Evolutionary conservation across 2,113 vertebrate species (phyloP), one percentile per base, ranked within the genome.

Genomic region (Callaeas wilsoni): DNA sequence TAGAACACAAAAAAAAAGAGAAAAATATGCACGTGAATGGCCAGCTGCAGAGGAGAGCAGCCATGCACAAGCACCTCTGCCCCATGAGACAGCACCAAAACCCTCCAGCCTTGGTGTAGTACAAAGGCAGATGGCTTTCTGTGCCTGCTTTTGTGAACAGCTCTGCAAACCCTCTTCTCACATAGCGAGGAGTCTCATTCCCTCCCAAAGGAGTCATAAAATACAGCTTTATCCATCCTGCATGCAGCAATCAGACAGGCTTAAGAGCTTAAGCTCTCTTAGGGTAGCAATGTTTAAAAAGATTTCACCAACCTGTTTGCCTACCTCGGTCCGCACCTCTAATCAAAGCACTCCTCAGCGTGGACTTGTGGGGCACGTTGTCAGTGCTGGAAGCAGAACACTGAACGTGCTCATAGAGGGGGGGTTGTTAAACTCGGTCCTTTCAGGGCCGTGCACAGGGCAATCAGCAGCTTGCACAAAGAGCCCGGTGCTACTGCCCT

Each of bases 151-250:
- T 90, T 53, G 86, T 37, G 1, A 79, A 55, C 80, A 84, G 55
- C 64, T 86, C 92, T 87, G 89, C 64, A 89, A 88, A 78, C 78
- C 69, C 82, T 78, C 83, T 77, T 92, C 93, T 84, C 74, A 33
- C 30, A 20, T n/a, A 84, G 89, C 1, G 0, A 94, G 84, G 63
- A 97, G 81, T 42, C 69, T 82, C 93, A 16, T 53, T 91, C 76
- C 88, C 79, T 71, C 85, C 68, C 20, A 5, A 47, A 93, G 85
- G 47, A 92, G 26, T 52, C 56, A 76, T 88, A 94, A 97, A 97
- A 96, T 56, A 73, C 93, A 87, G 93, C 90, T 95, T 96, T 94
- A 96, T 93, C 94, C 91, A 91, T 60, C 37, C 57, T 62, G 63
- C 69, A 59, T 41, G 89, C 33, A 2, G 90, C 84, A 94, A 97